Evolutionary conservation across 2,888 invertebrate genomes (phyloP), one percentile per base, ranked within the genome.

Genomic region (Argyresthia albistria): DNA sequence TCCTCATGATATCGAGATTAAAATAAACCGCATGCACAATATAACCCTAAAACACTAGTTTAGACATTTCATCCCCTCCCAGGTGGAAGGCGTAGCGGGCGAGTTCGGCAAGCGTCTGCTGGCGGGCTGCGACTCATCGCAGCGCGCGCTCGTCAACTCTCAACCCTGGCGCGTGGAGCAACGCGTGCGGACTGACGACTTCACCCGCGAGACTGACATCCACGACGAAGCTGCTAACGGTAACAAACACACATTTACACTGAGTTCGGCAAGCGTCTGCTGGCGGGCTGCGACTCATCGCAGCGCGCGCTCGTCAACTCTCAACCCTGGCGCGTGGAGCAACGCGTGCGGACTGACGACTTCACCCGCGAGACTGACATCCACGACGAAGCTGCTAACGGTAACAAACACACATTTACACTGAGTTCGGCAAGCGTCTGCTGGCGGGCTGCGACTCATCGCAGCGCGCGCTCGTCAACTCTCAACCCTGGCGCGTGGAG

Each of bases 211-310:
- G 25, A 25, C 25, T 25, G 25, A 25, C 64, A 93, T 94, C 36
- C 91, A 94, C 52, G 95, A 96, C 76, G 97, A 97, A 73, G 92
- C 93, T 68, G 96, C 97, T 36, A 96, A 97, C 74, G 97, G 97
- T 93, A 81, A 73, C 81, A n/a, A n/a, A n/a, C n/a, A n/a, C n/a
- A n/a, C n/a, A n/a, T n/a, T n/a, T n/a, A n/a, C n/a, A n/a, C n/a
- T n/a, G 95, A 96, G 77, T 92, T 97, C 64, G 93, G 95, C 60
- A 92, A 93, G 67, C 95, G 97, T 65, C 93, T 97, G 58, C 88
- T 93, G 67, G 93, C 93, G 54, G 95, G 96, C 65, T 96, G 96
- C 73, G 94, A 95, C 67, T 92, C 95, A 56, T 96, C 97, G 75
- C 86, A 88, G 8, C 47, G 49, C 9, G 45, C 25, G 35, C 9